Conservation (phyloP, 2,113 vertebrate species). For the Tonatia bakeri region DNA sequence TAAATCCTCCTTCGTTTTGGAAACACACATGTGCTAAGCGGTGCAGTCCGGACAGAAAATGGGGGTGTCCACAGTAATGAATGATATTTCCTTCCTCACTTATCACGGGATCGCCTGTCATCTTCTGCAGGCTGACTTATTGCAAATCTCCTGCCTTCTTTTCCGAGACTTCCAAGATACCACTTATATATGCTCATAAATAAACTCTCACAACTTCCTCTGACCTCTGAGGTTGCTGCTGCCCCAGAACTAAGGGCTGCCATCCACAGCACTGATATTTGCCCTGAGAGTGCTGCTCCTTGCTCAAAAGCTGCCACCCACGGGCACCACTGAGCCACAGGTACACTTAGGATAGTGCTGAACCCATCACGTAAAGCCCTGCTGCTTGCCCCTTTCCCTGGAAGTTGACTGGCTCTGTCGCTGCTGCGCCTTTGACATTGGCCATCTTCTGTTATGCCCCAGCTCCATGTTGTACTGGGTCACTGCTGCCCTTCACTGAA, state of each 20-base stretch:
- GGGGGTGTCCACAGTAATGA: not conserved
- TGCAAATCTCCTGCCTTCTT: not conserved
- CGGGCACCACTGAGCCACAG: not conserved
- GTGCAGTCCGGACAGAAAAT: not conserved
- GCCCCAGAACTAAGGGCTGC: not conserved
- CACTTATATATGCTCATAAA: not conserved
- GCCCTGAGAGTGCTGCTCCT: not conserved
- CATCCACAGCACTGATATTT: not conserved
- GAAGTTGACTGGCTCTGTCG: not conserved
- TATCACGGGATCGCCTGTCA: not conserved
- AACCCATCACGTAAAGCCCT: not conserved
- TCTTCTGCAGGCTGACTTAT: not conserved
- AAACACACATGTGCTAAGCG: not conserved
- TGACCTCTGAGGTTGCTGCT: not conserved
- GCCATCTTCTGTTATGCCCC: not conserved
- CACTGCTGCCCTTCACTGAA: not conserved
- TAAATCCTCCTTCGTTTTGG: not conserved
- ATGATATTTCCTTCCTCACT: not conserved
- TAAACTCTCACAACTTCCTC: not conserved
- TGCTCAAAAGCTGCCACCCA: not conserved
- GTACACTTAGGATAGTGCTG: too few relatives aligned
- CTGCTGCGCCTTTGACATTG: not conserved
- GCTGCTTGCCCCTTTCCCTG: not conserved
- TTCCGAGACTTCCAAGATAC: not conserved
- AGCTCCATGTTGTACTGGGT: not conserved